phyloP scores from a whole-genome alignment of 1,140 invertebrate species.

The Goniozus legneri region DNA sequence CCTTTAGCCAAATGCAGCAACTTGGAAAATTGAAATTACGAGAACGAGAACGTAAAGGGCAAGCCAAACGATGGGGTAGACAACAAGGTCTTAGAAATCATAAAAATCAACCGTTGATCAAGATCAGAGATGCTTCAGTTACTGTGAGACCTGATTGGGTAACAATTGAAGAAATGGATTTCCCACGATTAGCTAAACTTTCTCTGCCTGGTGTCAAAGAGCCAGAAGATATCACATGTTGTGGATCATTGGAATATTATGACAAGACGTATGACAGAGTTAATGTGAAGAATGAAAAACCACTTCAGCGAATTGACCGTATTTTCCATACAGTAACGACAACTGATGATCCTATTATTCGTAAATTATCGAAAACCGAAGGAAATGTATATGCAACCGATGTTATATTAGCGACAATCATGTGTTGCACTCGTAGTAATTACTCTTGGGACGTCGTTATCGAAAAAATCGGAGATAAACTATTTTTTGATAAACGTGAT shows the following conservation, averaged over 20 bases:
- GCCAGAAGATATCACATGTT: conserved; percentile 74
- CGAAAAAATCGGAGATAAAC: conserved; percentile 94
- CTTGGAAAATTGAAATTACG: conserved; percentile 59
- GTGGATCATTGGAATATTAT: conserved; percentile 94
- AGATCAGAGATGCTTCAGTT: conserved; percentile 96
- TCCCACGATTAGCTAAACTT: conserved; percentile 89
- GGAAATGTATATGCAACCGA: conserved; percentile 99
- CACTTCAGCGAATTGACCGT: conserved; percentile 88
- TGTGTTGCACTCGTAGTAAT: conserved; percentile 97
- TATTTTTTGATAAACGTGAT: conserved; percentile 98
- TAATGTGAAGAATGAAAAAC: conserved; percentile 94
- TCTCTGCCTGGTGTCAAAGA: conserved; percentile 87
- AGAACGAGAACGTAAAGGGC: conserved; percentile 63
- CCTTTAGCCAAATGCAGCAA: conserved; percentile 65
- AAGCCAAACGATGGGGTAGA: conserved; percentile 79
- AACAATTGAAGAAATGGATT: conserved; percentile 99
- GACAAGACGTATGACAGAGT: conserved; percentile 96
- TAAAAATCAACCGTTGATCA: conserved; percentile 76
- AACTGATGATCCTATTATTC: conserved; percentile 96
- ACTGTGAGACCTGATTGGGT: conserved; percentile 95
- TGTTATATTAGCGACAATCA: conserved; percentile 95
- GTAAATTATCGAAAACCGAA: conserved; percentile 85
- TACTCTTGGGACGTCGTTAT: conserved; percentile 99
- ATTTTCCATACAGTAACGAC: conserved; percentile 98
- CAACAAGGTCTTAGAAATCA: conserved; percentile 73